These are phyloP conservation scores for Brachyptera putata DNA, from an alignment of 2,888 invertebrate genomes.

Conservation along the genomic window DNA sequence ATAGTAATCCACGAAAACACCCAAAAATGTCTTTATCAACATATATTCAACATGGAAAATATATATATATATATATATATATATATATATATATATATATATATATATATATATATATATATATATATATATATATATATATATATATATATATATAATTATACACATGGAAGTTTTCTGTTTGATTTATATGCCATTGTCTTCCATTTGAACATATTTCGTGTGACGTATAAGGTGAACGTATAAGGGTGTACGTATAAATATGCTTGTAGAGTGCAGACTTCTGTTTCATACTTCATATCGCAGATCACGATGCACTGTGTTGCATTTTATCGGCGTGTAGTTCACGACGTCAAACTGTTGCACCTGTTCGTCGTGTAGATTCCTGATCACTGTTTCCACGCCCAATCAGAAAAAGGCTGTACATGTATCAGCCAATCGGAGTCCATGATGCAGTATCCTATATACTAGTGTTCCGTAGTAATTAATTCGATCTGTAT, in stretches of 20 bases:
- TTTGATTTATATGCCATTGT: conserved; percentile 50
- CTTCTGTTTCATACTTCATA: too few species aligned
- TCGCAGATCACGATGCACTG: not conserved
- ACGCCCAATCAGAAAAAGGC: not conserved
- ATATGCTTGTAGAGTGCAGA: too few species aligned
- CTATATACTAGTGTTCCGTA: not conserved
- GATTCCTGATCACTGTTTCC: not conserved
- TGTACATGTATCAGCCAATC: not conserved
- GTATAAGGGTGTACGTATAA: not conserved
- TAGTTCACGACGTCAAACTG: not conserved
- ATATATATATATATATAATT: too few species aligned
- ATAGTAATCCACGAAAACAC: too few species aligned
- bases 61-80: too few species aligned
- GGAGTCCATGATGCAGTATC: not conserved
- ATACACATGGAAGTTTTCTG: too few species aligned
- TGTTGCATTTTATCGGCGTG: not conserved
- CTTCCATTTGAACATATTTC: conserved; percentile 49
- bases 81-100: too few species aligned
- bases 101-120: too few species aligned
- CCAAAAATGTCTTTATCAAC: too few species aligned
- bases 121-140: too few species aligned
- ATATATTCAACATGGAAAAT: too few species aligned
- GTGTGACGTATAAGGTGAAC: conserved; percentile 36
- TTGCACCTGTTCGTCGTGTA: not conserved
- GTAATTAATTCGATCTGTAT: conserved; percentile 2